phyloP scores from a whole-genome alignment of 2,113 vertebrate genomes.

The Motacilla alba region DNA sequence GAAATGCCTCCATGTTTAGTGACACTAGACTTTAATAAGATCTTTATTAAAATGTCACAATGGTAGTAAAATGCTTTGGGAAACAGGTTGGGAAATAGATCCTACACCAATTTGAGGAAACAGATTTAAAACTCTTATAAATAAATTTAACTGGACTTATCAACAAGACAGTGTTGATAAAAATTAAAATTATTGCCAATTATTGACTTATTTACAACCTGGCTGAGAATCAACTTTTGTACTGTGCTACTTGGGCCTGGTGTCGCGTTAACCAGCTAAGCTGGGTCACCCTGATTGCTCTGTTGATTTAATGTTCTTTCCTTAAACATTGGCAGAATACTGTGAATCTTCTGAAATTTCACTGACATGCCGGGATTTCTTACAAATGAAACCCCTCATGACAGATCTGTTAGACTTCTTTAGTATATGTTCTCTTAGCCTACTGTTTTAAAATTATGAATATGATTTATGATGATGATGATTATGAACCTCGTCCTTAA shows the following conservation, averaged over 20 bases:
- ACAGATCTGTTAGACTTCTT: not conserved
- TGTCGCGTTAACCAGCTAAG: conserved; percentile 21
- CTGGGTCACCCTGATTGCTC: conserved; percentile 38
- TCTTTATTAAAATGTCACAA: not conserved
- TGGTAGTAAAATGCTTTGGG: not conserved
- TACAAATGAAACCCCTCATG: not conserved
- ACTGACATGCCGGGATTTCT: not conserved
- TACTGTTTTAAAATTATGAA: not conserved
- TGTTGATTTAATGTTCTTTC: not conserved
- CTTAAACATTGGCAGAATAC: conserved; percentile 23
- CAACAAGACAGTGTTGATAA: not conserved
- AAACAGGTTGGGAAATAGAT: conserved; percentile 15
- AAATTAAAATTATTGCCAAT: conserved; percentile 1
- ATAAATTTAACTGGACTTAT: not conserved
- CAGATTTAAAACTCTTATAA: not conserved
- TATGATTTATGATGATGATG: not conserved
- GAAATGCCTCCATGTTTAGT: not conserved
- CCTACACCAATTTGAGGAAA: not conserved
- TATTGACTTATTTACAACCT: conserved; percentile 25
- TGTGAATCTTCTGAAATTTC: not conserved
- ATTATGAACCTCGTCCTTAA: not conserved
- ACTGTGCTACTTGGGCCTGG: not conserved
- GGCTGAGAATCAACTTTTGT: not conserved
- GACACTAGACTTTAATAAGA: not conserved
- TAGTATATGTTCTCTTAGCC: not conserved